phyloP scores from a whole-genome alignment of 2,888 invertebrate species.

The Drosophila neutralis region DNA sequence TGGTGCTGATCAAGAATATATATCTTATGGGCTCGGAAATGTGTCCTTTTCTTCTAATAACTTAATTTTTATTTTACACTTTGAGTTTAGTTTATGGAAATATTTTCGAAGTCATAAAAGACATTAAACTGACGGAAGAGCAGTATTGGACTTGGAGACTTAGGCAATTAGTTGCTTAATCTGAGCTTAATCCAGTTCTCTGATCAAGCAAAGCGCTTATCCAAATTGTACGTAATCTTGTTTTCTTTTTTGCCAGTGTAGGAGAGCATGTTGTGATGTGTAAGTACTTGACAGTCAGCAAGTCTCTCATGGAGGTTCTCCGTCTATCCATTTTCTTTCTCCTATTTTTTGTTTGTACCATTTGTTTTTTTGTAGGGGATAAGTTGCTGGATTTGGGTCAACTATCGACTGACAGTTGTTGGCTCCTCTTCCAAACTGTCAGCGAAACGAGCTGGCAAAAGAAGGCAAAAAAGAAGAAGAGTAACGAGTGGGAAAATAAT shows the following conservation, averaged over 20 bases:
- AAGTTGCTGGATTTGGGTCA: constrained; percentile 65
- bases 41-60: no score
- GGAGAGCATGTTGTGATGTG: constrained; percentile 26
- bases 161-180: background rate
- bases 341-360: background rate
- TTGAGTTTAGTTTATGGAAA: no score
- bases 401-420: constrained; percentile 71
- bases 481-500: constrained; percentile 12
- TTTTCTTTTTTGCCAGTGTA: background rate
- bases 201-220: background rate
- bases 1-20: background rate
- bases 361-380: background rate
- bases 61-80: no score
- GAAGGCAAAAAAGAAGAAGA: background rate
- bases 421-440: constrained; percentile 61
- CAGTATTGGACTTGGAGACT: background rate
- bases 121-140: background rate
- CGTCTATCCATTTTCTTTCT: background rate
- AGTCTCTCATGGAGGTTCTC: constrained; percentile 19
- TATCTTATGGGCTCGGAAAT: background rate
- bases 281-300: constrained; percentile 55
- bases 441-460: constrained; percentile 39
- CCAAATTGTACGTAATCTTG: background rate
- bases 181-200: background rate
- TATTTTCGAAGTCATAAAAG: no score